Base-by-base conservation (phyloP, 2,113 vertebrate genomes). In the Clarias magur region DNA sequence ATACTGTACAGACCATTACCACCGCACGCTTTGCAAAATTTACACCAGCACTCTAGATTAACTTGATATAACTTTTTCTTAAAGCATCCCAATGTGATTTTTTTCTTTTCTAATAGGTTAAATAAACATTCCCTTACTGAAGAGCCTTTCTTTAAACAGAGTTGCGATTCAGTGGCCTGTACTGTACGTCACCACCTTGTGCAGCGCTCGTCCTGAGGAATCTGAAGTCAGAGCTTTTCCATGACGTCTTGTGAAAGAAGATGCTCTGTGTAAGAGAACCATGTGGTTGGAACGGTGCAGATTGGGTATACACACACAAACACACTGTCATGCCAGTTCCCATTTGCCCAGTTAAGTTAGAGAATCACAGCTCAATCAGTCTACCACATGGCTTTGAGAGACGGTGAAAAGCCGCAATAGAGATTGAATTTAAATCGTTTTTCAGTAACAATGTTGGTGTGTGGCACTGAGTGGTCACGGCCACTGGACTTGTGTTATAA, bases 111-210 rank as follows among this genome's bases (percentile, higher is more conserved):
- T 9, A 6, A 85, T 4, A 72, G 73, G 75, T 68, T 81, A 75
- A 81, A 86, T 88, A 86, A 89, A 88, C 59, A 76, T 17, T 84
- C n/a, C 19, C 80, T 9, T 78, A 78, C 86, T 83, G 54, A 89
- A 86, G 38, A 19, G n/a, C 23, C 73, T 70, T 86, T 67, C 56
- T 85, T 85, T 67, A 38, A 81, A 82, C 67, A 84, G 34, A 53
- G 38, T 65, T 34, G 75, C 53, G 60, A 81, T 89, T 86, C 82
- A 85, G 73, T 75, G 70, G 15, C 67, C 67, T 81, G 88, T 83
- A 80, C 85, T 81, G 88, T 83, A 80, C 85, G 80, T 89, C 88
- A 89, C 16, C 88, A 72, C 27, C 25, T 79, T 65, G 72, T 82
- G 72, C 30, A 81, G 62, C 72, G 57, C 65, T 89, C 75, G 38